phyloP scores from a whole-genome alignment of 2,888 invertebrate genomes.

The Orchestes rusci region DNA sequence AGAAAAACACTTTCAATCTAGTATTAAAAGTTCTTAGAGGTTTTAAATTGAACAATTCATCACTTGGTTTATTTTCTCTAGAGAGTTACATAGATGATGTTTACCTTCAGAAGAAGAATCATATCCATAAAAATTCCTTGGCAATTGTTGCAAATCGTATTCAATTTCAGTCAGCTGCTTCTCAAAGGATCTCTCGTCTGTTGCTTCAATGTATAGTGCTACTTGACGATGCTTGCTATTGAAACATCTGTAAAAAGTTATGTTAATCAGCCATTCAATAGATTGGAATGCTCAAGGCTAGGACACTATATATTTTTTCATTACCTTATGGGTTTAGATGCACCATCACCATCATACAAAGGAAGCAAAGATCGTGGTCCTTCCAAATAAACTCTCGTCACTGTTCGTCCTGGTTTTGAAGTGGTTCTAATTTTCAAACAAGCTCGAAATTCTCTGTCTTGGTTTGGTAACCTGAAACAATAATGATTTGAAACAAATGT shows the following conservation, averaged over 20 bases:
- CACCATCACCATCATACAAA: conserved; percentile 52
- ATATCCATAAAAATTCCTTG: conserved; percentile 45
- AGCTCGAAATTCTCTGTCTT: conserved; percentile 59
- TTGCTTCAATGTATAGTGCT: conserved; percentile 59
- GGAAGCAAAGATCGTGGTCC: conserved; percentile 54
- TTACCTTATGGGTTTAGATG: conserved; percentile 40
- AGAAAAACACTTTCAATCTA: no score
- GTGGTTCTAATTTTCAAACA: conserved; percentile 55
- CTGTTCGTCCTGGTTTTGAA: conserved; percentile 30
- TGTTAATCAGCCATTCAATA: no score
- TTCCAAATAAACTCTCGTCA: conserved; percentile 59
- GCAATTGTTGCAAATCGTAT: conserved; percentile 61
- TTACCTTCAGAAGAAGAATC: conserved; percentile 55
- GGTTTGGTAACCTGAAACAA: conserved; percentile 44
- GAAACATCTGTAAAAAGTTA: conserved; percentile 48
- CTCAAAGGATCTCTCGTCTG: conserved; percentile 45
- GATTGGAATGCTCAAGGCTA: no score
- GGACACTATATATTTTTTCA: background rate
- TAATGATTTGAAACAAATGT: background rate
- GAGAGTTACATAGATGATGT: no score
- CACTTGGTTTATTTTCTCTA: no score
- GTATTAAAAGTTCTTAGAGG: no score
- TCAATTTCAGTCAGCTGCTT: conserved; percentile 55
- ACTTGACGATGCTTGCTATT: conserved; percentile 56
- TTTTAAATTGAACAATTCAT: no score